Conservation (phyloP, 1,140 invertebrate species). For the Megalonaias nervosa region DNA sequence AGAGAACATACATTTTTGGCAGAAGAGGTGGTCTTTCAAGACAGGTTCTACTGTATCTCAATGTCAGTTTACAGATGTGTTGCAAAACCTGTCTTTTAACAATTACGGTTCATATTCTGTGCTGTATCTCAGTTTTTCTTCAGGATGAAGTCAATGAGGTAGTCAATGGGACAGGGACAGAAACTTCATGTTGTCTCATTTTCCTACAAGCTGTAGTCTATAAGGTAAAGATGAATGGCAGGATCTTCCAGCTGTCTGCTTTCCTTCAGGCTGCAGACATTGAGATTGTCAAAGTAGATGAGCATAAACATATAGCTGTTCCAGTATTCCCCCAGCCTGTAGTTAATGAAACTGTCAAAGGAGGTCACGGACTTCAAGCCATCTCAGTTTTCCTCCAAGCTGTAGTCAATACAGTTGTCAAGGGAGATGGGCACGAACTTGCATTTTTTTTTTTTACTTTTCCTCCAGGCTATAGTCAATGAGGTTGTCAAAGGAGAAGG, state of each 20-base stretch:
- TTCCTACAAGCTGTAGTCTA: slow-evolving; percentile 50
- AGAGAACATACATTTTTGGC: too few species aligned
- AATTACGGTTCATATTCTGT: too few species aligned
- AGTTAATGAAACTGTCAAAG: slow-evolving; percentile 59
- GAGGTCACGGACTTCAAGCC: slow-evolving; percentile 67
- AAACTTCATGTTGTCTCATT: slow-evolving; percentile 58
- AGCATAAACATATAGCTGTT: slow-evolving; percentile 63
- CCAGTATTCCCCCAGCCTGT: slow-evolving; percentile 39
- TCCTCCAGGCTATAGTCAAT: slow-evolving; percentile 51
- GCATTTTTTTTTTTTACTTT: slow-evolving; percentile 45
- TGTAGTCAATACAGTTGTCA: slow-evolving; percentile 52
- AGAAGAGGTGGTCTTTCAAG: too few species aligned
- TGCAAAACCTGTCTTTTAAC: too few species aligned
- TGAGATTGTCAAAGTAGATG: slow-evolving; percentile 63
- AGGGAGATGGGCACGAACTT: slow-evolving; percentile 67
- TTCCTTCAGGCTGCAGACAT: slow-evolving; percentile 50
- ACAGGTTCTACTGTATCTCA: too few species aligned
- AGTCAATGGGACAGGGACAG: slow-evolving; percentile 64
- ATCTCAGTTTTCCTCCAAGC: slow-evolving; percentile 37
- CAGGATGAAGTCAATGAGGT: slow-evolving; percentile 48
- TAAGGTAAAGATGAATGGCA: slow-evolving; percentile 63
- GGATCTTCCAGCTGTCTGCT: slow-evolving; percentile 58
- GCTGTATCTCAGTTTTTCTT: slow-evolving; percentile 36
- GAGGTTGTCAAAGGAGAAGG: slow-evolving; percentile 65
- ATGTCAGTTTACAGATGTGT: too few species aligned